Evolutionary conservation across 1,140 invertebrate genomes (phyloP), one percentile per base, ranked within the genome.

Genomic region (Drosophila mojavensis): DNA sequence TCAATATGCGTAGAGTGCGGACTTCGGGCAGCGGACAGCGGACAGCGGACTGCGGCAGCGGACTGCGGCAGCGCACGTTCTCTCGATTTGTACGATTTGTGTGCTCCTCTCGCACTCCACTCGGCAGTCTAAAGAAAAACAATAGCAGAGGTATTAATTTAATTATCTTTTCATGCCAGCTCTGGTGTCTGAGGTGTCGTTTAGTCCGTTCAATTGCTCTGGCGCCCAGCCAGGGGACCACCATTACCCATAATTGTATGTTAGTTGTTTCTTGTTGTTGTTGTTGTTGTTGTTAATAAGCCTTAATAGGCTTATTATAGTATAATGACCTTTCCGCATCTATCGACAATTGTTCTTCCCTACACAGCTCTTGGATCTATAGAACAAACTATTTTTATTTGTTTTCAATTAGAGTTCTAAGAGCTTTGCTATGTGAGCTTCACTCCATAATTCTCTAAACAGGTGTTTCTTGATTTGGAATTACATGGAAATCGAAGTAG

Each of bases 141-240:
- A 77, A 77, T 77, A 66, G 75, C 59, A 65, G 64, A 61, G 66
- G 67, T 70, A 78, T 78, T 78, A 65, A 78, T 78, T 78, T 75
- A 78, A 78, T 75, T 78, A 78, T 68, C 43, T 69, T 64, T 78
- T 78, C 75, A 55, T 75, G 75, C 65, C 71, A 70, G 20, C 68
- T 24, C 20, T 24, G 60, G 58, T 72, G 58, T 72, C 63, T 41
- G 61, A 70, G 75, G 75, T 78, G 72, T 78, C 75, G 75, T 62
- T 78, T 67, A 70, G 55, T 43, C 72, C 41, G 53, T 62, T 60
- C 66, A 64, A 67, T 77, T 64, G 62, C 51, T 48, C 24, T 75
- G 55, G 55, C 56, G 47, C 47, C 47, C 64, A 45, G 41, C 43
- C 13, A 20, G 30, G 43, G 20, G 7, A 47, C 15, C 33, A 54